phyloP scores from a whole-genome alignment of 2,113 vertebrate genomes.

The Macheiramphus alcinus region DNA sequence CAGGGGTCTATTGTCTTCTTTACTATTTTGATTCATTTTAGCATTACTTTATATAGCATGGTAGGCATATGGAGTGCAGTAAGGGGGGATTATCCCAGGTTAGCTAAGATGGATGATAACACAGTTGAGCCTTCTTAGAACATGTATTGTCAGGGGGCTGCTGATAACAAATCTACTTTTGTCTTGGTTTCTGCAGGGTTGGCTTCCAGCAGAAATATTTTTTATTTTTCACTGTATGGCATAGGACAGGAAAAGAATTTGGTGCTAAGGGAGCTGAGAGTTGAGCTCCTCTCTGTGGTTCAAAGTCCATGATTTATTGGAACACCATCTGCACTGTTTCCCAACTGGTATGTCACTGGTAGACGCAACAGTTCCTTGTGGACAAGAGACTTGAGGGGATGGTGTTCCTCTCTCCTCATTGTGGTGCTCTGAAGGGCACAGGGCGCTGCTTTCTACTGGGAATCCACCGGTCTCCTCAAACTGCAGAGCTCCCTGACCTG shows the following conservation, averaged over 20 bases:
- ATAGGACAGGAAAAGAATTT: not conserved
- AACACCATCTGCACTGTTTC: not conserved
- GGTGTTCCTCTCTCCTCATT: not conserved
- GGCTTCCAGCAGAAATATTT: not conserved
- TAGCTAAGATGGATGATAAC: not conserved
- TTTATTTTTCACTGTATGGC: not conserved
- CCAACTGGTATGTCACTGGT: fast-evolving
- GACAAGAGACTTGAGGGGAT: not conserved
- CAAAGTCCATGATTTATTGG: not conserved
- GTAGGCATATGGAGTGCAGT: not conserved
- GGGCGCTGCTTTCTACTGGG: fast-evolving
- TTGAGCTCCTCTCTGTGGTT: not conserved
- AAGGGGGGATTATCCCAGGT: not conserved
- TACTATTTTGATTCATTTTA: not conserved
- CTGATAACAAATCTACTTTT: not conserved
- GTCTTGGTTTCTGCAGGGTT: not conserved
- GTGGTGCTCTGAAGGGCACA: not conserved
- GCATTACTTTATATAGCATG: not conserved
- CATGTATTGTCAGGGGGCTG: not conserved
- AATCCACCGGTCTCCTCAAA: not conserved
- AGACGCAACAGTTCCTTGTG: not conserved
- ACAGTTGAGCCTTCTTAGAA: not conserved
- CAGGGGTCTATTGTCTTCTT: not conserved
- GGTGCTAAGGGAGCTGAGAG: not conserved
- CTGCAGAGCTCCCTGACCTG: not conserved